Percentiles rank a stretch among this genome's conserved stretches.
Evolutionary conservation across 1,140 invertebrate species (phyloP).

Genomic region (Zophobas atratus): DNA sequence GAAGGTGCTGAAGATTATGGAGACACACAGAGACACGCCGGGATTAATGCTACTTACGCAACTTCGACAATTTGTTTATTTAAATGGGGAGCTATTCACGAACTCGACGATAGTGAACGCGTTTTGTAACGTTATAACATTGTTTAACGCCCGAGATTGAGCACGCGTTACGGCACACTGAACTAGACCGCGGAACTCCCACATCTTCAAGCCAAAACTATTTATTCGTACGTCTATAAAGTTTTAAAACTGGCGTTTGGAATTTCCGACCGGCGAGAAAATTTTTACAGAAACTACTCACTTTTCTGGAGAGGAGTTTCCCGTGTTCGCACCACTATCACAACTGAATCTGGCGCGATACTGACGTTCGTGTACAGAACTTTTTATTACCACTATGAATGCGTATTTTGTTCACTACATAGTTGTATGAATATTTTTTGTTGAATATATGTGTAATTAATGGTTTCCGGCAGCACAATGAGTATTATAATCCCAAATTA

Average conservation of each 20-base stretch:
- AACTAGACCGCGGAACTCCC: conserved; percentile 5
- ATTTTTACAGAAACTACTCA: too few species aligned
- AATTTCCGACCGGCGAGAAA: neutral
- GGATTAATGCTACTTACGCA: conserved; percentile 1
- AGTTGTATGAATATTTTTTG: too few species aligned
- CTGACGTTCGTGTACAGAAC: too few species aligned
- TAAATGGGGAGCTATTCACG: conserved; percentile 5
- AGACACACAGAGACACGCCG: neutral
- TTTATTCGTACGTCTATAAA: conserved; percentile 17
- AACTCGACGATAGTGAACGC: conserved; percentile 7
- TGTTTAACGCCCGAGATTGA: neutral
- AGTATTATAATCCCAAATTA: too few species aligned
- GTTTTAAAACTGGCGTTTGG: neutral
- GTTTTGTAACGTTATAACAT: neutral
- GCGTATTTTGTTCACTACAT: too few species aligned
- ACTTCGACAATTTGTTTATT: conserved; percentile 17
- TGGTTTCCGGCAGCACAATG: too few species aligned
- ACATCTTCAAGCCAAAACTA: conserved; percentile 17
- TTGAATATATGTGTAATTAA: too few species aligned
- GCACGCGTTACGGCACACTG: conserved; percentile 13
- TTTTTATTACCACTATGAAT: too few species aligned
- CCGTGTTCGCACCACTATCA: too few species aligned
- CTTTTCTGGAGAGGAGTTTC: too few species aligned
- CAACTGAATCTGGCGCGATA: too few species aligned
- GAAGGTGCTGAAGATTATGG: neutral